phyloP scores from a whole-genome alignment of 2,797 vertebrate genomes.

The Poecilia wingei region DNA sequence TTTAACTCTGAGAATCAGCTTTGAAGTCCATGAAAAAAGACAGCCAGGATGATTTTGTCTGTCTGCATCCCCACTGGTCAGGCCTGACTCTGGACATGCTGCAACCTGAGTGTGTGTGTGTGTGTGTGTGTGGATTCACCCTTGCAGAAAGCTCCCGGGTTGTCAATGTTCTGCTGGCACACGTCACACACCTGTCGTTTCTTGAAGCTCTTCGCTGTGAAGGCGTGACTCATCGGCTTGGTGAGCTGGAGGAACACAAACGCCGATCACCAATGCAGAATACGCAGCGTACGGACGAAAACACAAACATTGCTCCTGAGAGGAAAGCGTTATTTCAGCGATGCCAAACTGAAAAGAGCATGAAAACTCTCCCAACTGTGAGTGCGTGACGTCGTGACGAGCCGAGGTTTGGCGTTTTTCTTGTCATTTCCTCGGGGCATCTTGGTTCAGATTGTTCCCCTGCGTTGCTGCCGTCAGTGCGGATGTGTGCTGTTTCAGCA shows the following conservation, averaged over 20 bases:
- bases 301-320: not conserved
- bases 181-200: constrained; percentile 82
- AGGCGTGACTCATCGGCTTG: constrained; percentile 80
- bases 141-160: constrained; percentile 82
- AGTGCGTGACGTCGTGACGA: not conserved
- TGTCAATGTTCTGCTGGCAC: constrained; percentile 83
- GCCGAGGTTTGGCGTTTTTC: constrained; percentile 2
- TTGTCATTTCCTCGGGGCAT: constrained; percentile 1
- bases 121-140: constrained; percentile 74
- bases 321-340: not conserved
- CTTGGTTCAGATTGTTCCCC: constrained; percentile 17
- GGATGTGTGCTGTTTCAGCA: constrained; percentile 28
- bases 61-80: constrained; percentile 11
- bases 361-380: not conserved
- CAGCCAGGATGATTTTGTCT: constrained; percentile 19
- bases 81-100: constrained; percentile 15
- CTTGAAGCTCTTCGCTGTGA: constrained; percentile 84
- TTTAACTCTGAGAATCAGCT: constrained; percentile 23
- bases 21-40: constrained; percentile 16
- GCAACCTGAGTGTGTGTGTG: constrained; percentile 3
- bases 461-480: constrained; percentile 37
- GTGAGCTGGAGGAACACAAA: constrained; percentile 66
- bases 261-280: constrained; percentile 3
- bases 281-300: not conserved
- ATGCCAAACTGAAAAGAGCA: constrained; percentile 6